A percentile compares a stretch with the other conserved stretches of the same genome.
These are phyloP conservation scores for Eonycteris spelaea DNA, from an alignment of 2,113 vertebrate species.

Conservation along the genomic window DNA sequence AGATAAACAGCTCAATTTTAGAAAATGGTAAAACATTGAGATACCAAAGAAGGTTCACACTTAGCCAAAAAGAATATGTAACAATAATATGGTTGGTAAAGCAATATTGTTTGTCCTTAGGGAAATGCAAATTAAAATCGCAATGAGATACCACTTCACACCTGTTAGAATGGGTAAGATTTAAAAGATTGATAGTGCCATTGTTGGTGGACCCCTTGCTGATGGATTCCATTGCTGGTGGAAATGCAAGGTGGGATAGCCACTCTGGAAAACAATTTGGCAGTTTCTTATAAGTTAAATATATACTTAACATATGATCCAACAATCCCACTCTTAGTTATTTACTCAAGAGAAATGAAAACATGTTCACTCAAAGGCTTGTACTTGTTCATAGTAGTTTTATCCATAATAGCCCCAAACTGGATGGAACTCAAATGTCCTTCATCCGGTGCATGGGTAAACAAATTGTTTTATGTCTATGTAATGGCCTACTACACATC, in stretches of 20 bases:
- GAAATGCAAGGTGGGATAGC: neutral
- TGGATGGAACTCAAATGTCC: neutral
- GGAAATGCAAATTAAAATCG: conserved; percentile 16
- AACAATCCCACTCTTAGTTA: neutral
- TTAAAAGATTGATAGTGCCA: neutral
- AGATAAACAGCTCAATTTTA: neutral
- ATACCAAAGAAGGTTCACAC: neutral
- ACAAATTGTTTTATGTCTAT: neutral
- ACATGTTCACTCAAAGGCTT: neutral
- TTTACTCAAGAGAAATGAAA: conserved; percentile 37
- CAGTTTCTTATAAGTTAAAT: neutral
- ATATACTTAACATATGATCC: too few species aligned
- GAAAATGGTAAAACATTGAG: neutral
- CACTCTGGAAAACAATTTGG: neutral
- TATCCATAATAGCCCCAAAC: neutral
- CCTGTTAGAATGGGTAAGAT: neutral
- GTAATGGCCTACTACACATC: neutral
- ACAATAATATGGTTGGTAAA: neutral
- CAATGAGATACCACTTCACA: neutral
- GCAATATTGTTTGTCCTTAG: neutral
- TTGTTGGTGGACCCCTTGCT: neutral
- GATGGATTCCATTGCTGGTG: neutral
- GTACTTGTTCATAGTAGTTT: neutral
- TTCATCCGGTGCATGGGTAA: neutral
- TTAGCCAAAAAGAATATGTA: neutral